Conservation (phyloP, 2,888 invertebrate genomes). For the Caenorhabditis sp. region DNA sequence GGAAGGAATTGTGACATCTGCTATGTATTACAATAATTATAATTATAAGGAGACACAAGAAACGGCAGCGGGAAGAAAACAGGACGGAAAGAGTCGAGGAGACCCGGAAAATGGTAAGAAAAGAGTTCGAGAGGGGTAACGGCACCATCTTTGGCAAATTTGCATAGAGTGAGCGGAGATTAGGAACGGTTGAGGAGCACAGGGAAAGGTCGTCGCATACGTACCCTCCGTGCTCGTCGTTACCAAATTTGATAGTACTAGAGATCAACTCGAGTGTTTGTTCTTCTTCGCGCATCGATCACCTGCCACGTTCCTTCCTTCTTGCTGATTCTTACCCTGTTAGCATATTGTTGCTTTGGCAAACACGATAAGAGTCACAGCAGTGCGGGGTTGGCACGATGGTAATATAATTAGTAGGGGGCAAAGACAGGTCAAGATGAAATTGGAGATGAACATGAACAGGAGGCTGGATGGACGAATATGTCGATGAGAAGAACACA, state of each 20-base stretch:
- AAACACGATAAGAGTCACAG: constrained; percentile 37
- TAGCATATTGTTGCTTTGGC: constrained; percentile 66
- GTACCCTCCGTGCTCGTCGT: constrained; percentile 32
- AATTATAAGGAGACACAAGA: constrained; percentile 19
- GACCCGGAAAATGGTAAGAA: neutral
- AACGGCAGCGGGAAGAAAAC: constrained; percentile 4
- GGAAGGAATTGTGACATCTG: constrained; percentile 48
- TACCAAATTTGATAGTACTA: constrained; percentile 65
- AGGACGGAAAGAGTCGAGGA: constrained; percentile 24
- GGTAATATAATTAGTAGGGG: constrained; percentile 48
- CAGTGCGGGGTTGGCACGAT: neutral
- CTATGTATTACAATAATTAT: constrained; percentile 44
- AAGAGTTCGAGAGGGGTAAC: constrained; percentile 20
- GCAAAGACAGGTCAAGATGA: constrained; percentile 19
- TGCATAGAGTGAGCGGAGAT: constrained; percentile 59
- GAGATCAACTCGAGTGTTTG: constrained; percentile 65
- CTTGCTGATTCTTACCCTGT: constrained; percentile 47
- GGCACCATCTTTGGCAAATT: constrained; percentile 59
- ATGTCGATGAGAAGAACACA: too few species aligned
- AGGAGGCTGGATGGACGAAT: neutral
- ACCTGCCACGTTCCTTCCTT: constrained; percentile 53
- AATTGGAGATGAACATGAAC: constrained; percentile 34
- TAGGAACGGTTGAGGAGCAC: constrained; percentile 52
- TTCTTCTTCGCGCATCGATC: constrained; percentile 60
- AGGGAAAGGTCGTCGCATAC: constrained; percentile 37